phyloP scores from a whole-genome alignment of 2,113 vertebrate genomes.

The Ammospiza nelsoni region DNA sequence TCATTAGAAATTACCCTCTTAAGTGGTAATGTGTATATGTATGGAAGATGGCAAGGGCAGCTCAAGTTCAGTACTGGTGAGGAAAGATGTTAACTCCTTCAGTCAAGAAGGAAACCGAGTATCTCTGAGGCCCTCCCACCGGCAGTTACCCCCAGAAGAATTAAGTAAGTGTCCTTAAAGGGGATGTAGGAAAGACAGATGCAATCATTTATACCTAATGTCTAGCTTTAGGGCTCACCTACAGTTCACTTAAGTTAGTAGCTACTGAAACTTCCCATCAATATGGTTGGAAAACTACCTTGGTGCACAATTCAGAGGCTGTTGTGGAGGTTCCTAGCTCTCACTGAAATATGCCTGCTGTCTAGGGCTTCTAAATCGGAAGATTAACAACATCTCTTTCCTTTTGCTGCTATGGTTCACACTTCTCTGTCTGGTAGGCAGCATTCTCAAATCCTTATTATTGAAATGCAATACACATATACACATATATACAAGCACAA shows the following conservation, averaged over 20 bases:
- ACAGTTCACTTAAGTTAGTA: not conserved
- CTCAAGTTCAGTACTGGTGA: not conserved
- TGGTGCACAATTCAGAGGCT: not conserved
- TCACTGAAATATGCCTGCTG: not conserved
- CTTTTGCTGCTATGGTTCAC: not conserved
- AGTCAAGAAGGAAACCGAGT: not conserved
- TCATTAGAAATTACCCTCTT: not conserved
- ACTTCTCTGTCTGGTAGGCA: not conserved
- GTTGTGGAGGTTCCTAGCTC: not conserved
- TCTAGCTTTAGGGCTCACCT: not conserved
- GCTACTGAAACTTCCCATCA: not conserved
- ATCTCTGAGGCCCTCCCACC: not conserved
- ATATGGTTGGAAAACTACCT: not conserved
- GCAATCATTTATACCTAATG: not conserved
- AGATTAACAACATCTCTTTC: not conserved
- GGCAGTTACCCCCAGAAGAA: accelerated
- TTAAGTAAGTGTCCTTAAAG: not conserved
- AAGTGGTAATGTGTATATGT: not conserved
- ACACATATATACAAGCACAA: not conserved
- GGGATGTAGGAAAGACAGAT: not conserved
- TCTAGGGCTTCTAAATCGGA: not conserved
- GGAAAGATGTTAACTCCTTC: not conserved
- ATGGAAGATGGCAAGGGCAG: not conserved
- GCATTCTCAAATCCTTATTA: not conserved
- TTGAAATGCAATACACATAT: not conserved